Evolutionary conservation across 2,888 invertebrate genomes (phyloP), one percentile per base, ranked within the genome.

Genomic region (Xylota sylvarum): DNA sequence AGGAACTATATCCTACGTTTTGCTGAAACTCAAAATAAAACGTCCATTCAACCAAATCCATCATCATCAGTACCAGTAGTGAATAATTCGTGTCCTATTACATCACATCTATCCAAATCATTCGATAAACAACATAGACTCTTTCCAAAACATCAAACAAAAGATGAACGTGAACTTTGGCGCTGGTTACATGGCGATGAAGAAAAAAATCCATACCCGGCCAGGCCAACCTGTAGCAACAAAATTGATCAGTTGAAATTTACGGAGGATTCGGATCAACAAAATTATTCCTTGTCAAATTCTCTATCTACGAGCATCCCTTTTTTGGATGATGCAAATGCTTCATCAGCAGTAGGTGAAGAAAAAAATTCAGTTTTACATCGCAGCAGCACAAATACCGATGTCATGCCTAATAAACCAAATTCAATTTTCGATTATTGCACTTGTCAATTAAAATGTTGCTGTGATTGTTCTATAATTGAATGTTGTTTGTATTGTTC

Each of bases 381-480:
- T 70, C 46, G 62, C 52, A 78, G 37, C 55, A 55, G 23, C 62
- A 17, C 43, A 52, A 70, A 70, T 43, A 7, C 23, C 17, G 55
- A 78, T 17, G 32, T 52, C 40, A 52, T 10, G 32, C n/a, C 12
- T 50, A 30, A 77, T 60, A 65, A 72, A 65, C 17, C 62, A n/a
- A 40, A 64, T 72, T 48, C 64, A 40, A 40, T 17, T 69, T 4
- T 70, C n/a, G 27, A 67, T 43, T 85, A 81, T 79, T 87, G 83
- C 67, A 74, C 83, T 46, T 88, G 88, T 73, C 82, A 76, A 56
- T 56, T 76, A 6, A 85, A 80, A 50, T 88, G 85, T 46, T 88
- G 88, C 60, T 88, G 87, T 72, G 65, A 81, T 67, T 88, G 87
- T 69, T 82, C 64, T 76, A 77, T 72, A 76, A 79, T 64, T 79